Percentiles rank a stretch among this genome's conserved stretches.
These are phyloP conservation scores for Tragulus kanchil DNA, from an alignment of 2,113 vertebrate genomes.

Conservation along the genomic window DNA sequence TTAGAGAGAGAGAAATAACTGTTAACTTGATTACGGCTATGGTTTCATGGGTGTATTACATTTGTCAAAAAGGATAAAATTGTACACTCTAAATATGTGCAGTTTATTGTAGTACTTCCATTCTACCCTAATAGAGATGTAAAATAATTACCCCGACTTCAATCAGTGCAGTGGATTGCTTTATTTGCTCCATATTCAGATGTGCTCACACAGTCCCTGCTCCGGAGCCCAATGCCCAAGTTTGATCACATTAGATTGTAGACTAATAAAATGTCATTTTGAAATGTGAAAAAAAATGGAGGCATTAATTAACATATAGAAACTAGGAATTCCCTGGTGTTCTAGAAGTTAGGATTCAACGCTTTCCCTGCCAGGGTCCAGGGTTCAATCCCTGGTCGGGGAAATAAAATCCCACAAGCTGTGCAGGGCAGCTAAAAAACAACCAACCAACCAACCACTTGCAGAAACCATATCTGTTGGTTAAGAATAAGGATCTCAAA, in stretches of 20 bases:
- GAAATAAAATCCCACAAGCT: neutral
- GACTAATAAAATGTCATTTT: neutral
- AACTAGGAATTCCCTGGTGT: neutral
- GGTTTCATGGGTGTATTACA: neutral
- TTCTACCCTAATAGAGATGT: neutral
- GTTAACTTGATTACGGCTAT: slow-evolving; percentile 16
- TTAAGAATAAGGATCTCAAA: slow-evolving; percentile 25
- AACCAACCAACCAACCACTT: accelerated
- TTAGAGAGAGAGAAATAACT: neutral
- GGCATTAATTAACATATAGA: neutral
- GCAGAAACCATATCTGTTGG: neutral
- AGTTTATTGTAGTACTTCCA: neutral
- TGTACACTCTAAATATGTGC: neutral
- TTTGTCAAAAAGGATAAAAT: slow-evolving; percentile 31
- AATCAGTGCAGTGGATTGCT: neutral
- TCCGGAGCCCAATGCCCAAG: neutral
- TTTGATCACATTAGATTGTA: neutral
- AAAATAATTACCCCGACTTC: neutral
- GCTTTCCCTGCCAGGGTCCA: neutral
- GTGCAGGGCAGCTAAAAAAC: neutral
- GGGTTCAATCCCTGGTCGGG: neutral
- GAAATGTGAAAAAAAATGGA: slow-evolving; percentile 1
- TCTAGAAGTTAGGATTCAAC: neutral
- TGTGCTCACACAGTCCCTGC: neutral
- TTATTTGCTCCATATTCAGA: neutral